Evolutionary conservation across 2,797 vertebrate genomes (phyloP), one percentile per base, ranked within the genome.

Genomic region (Acropternis orthonyx): DNA sequence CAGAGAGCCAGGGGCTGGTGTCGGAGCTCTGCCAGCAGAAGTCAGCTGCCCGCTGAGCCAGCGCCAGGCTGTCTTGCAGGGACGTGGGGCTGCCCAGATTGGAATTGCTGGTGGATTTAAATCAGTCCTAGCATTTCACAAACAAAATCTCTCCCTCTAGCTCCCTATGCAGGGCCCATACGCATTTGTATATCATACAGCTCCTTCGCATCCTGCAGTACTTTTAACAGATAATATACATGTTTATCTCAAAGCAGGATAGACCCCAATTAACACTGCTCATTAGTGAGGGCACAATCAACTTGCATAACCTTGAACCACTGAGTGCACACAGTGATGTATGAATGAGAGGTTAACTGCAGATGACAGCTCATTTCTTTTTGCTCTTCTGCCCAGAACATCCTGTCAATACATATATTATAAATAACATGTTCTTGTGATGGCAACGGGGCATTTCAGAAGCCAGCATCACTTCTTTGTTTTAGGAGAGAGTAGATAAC

Each of bases 331-430:
- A 15, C 39, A 83, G 73, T 7, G 37, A 69, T 67, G 84, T 74
- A 83, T 44, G 90, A 93, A 92, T 59, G 79, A 83, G 91, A 92
- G 91, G 88, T 78, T 92, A 93, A 93, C 89, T 89, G 80, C 92
- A 92, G 84, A 95, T 86, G 94, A 95, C 94, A 96, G 93, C 92
- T 96, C 87, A 49, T 94, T 95, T 93, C 92, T 96, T 95, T 88
- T 46, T 92, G 67, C 67, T 90, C 95, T 95, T 92, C 86, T 81
- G 74, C 75, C 81, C 80, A 80, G 85, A 88, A 75, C 86, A 72
- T 44, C 83, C 85, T 85, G 84, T 56, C 72, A 65, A 54, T 66
- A 73, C n/a, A 34, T 68, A 76, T 66, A 58, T 88, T 79, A 90
- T 61, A 95, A 93, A 89, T 87, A 92, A 86, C 3, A 21, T 54